phyloP scores from a whole-genome alignment of 1,140 invertebrate genomes.

The Lerema accius region DNA sequence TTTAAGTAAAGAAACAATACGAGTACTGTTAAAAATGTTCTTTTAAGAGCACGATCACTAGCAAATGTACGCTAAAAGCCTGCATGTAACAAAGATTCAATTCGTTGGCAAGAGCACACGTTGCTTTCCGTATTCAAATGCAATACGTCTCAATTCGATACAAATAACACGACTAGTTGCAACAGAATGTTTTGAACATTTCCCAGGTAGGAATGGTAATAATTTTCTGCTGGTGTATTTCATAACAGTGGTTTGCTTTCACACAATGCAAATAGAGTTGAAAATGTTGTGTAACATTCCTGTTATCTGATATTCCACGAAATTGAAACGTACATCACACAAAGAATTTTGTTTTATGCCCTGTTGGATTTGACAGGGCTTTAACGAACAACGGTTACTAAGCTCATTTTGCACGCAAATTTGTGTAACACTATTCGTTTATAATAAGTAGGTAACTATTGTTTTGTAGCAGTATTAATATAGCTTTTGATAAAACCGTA shows the following conservation, averaged over 20 bases:
- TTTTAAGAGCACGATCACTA: no score
- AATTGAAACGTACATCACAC: conserved; percentile 34
- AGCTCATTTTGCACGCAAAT: neutral
- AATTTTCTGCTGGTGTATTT: conserved; percentile 43
- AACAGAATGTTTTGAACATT: no score
- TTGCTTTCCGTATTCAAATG: no score
- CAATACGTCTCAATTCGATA: no score
- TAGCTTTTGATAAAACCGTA: no score
- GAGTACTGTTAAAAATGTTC: no score
- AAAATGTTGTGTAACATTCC: conserved; percentile 27
- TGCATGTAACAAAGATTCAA: no score
- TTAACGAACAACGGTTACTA: neutral
- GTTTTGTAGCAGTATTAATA: neutral
- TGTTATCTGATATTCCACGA: conserved; percentile 38
- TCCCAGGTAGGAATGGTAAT: conserved; percentile 26
- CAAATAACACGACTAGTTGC: no score
- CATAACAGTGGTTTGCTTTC: conserved; percentile 24
- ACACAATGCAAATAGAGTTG: conserved; percentile 36
- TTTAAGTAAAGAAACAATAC: no score
- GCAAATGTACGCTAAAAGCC: no score
- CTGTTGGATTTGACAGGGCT: neutral
- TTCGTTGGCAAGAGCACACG: no score
- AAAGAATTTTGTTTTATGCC: neutral
- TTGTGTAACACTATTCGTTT: neutral
- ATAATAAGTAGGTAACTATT: no score